Conservation (phyloP, 2,888 invertebrate genomes). For the Agonopterix arenella region DNA sequence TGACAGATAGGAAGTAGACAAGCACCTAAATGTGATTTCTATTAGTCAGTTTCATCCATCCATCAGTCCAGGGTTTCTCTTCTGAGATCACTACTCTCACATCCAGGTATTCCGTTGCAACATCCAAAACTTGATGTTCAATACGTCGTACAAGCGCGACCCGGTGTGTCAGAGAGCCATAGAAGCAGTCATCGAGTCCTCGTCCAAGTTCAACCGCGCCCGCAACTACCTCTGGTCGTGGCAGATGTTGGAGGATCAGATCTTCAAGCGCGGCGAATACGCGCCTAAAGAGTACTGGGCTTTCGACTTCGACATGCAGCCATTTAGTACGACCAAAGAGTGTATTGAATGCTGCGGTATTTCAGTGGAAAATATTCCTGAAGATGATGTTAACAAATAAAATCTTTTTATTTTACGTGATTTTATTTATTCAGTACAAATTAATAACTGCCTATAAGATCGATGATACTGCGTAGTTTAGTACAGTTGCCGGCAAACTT, state of each 20-base stretch:
- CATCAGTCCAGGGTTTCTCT: too few relatives aligned
- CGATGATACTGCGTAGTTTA: too few relatives aligned
- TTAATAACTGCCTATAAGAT: too few relatives aligned
- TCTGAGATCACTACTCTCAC: too few relatives aligned
- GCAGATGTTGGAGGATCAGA: constrained; percentile 35
- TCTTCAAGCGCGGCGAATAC: constrained; percentile 32
- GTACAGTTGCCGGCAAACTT: too few relatives aligned
- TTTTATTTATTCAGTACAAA: too few relatives aligned
- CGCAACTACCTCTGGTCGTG: constrained; percentile 44
- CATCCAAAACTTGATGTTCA: constrained; percentile 47
- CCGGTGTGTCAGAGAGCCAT: constrained; percentile 45
- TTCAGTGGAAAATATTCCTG: neutral
- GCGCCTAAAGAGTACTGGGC: constrained; percentile 44
- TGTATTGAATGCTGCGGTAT: constrained; percentile 1
- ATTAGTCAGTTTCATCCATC: too few relatives aligned
- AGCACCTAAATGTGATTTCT: too few relatives aligned
- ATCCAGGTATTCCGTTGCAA: constrained; percentile 58
- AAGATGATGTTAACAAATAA: constrained; percentile 18
- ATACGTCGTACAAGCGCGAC: constrained; percentile 37
- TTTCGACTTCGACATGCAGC: constrained; percentile 15
- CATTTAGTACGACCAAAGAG: neutral
- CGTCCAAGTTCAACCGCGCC: constrained; percentile 35
- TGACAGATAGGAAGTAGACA: too few relatives aligned
- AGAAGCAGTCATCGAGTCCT: constrained; percentile 37
- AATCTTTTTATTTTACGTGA: too few relatives aligned